Base-by-base conservation (phyloP, 37 sponge, comb jelly and placozoan species). In the Axinella damicornis region DNA sequence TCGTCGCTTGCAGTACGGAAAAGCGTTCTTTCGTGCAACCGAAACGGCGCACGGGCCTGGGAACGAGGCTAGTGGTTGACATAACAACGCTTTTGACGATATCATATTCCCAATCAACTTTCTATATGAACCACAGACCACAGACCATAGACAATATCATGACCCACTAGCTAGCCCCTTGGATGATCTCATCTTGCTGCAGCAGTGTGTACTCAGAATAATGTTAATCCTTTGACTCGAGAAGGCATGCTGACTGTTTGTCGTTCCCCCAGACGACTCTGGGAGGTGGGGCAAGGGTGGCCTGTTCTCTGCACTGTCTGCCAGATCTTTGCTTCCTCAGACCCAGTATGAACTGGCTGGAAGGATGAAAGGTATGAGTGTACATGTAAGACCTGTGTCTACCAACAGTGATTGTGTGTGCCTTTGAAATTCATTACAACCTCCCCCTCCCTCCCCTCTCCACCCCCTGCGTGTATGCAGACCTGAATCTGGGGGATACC, bases 241-340 rank as follows among this genome's bases (percentile, higher is more conserved):
- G n/a, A n/a, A n/a, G n/a, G n/a, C n/a, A n/a, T n/a, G n/a, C n/a
- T n/a, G n/a, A 12, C 46, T 46, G 46, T 46, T 46, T 46, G 46
- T 46, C 9, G 4, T 4, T 46, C 9, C 39, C 82, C 33, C 57
- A 93, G 95, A 95, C 69, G 81, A 95, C 69, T 89, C 87, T 59
- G 95, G 95, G 33, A 37, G 73, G n/a, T 95, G 95, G 95, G 95
- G 95, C 0, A 74, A 64, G 27, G 95, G 95, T 25, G 95, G 95
- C 33, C 63, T 95, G 66, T 95, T 95, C 86, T 81, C 85, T 19
- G 95, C 95, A 0, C 82, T 95, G 38, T 77, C 83, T 38, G 71
- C 84, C 36, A 81, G 95, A 25, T 95, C 95, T 54, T 22, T 66
- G 14, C 73, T 57, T 37, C 92, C 95, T 5, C 72, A 88, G 76